Evolutionary conservation across 2,797 vertebrate species (phyloP).

Genomic region (Melanogrammus aeglefinus): DNA sequence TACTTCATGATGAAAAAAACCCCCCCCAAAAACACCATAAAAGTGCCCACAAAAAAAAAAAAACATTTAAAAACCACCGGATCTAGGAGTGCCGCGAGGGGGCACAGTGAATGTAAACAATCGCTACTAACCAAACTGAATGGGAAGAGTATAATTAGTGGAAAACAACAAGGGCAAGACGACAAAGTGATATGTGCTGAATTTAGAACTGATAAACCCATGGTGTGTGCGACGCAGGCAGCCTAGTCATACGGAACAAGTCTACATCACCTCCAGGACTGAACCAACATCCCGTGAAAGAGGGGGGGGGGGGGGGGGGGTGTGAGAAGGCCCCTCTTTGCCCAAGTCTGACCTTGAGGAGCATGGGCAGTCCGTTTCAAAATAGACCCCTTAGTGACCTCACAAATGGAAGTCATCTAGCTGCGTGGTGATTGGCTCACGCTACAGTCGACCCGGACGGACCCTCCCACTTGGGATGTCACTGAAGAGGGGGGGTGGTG

Average conservation of each 20-base stretch:
- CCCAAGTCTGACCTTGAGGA: too few relatives aligned
- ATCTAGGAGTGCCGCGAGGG: constrained; percentile 46
- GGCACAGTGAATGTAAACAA: constrained; percentile 71
- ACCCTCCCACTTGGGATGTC: neutral
- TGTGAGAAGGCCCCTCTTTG: neutral
- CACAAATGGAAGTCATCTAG: neutral
- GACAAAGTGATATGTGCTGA: constrained; percentile 66
- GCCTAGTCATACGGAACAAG: constrained; percentile 53
- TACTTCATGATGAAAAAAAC: constrained; percentile 44
- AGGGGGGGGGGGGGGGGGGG: too few relatives aligned
- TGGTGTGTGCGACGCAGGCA: constrained; percentile 32
- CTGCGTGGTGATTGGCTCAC: too few relatives aligned
- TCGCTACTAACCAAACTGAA: constrained; percentile 64
- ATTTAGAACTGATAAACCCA: constrained; percentile 50
- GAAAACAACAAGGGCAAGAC: constrained; percentile 52
- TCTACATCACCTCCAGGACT: constrained; percentile 39
- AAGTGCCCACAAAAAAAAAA: constrained; percentile 11
- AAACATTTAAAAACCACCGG: constrained; percentile 28
- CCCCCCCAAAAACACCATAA: constrained; percentile 36
- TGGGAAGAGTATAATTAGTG: constrained; percentile 54
- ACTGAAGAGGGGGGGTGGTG: neutral
- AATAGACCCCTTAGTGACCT: neutral
- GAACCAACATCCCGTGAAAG: neutral
- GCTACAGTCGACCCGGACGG: too few relatives aligned
- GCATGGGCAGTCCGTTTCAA: too few relatives aligned